Evolutionary conservation across 2,797 vertebrate genomes (phyloP).

Genomic region (Benthosema pterotum): DNA sequence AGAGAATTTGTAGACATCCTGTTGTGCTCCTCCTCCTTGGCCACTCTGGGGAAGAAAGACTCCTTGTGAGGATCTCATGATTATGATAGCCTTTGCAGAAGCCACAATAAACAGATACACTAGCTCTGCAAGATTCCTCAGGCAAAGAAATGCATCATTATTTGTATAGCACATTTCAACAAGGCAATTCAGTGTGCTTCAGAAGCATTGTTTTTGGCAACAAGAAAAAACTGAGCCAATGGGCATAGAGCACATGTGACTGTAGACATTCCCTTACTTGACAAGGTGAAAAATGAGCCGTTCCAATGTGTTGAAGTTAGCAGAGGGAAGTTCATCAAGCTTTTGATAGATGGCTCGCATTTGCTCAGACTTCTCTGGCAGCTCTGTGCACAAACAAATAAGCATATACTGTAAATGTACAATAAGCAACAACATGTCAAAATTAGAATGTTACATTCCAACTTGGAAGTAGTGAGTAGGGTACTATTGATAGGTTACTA

Average conservation of each 20-base stretch:
- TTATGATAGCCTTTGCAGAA: not conserved
- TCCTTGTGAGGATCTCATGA: constrained; percentile 5
- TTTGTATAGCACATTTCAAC: too few relatives aligned
- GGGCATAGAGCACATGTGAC: not conserved
- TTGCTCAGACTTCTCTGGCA: constrained; percentile 88
- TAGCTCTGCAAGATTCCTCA: not conserved
- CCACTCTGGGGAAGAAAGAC: constrained; percentile 81
- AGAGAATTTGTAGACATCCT: constrained; percentile 91
- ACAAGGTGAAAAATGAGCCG: constrained; percentile 96
- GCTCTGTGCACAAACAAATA: constrained; percentile 73
- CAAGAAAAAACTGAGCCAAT: too few relatives aligned
- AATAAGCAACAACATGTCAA: not conserved
- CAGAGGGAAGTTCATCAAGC: constrained; percentile 89
- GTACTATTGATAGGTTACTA: too few relatives aligned
- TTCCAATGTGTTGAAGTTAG: constrained; percentile 89
- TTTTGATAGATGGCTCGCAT: constrained; percentile 89
- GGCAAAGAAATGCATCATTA: too few relatives aligned
- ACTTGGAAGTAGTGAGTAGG: not conserved
- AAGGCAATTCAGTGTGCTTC: too few relatives aligned
- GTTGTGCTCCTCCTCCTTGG: constrained; percentile 90
- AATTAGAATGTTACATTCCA: not conserved
- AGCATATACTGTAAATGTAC: not conserved
- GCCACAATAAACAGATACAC: not conserved
- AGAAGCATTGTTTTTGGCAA: not conserved
- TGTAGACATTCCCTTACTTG: constrained; percentile 75